Evolutionary conservation across 2,888 invertebrate genomes (phyloP).

Genomic region (Cylloceria caligata): DNA sequence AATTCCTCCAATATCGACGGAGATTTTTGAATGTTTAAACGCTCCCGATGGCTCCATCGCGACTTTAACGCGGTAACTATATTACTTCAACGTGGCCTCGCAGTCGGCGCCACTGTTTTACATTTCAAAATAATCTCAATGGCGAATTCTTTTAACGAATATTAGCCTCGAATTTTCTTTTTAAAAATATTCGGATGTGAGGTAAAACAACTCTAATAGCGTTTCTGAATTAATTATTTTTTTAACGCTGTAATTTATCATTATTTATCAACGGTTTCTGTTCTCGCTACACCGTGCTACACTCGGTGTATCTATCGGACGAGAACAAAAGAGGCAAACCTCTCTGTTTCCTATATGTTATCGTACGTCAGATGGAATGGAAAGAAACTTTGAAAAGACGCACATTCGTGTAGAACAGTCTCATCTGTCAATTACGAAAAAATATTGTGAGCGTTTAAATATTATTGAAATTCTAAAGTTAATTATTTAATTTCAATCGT

Average conservation of each 20-base stretch:
- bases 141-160: neutral
- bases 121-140: conserved; percentile 9
- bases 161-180: neutral
- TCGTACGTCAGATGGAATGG: too few relatives aligned
- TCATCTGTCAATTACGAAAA: too few relatives aligned
- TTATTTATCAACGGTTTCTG: neutral
- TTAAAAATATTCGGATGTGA: conserved; percentile 3
- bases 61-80: neutral
- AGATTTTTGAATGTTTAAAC: neutral
- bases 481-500: neutral
- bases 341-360: too few relatives aligned
- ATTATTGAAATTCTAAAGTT: neutral
- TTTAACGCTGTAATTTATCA: neutral
- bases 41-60: conserved; percentile 21
- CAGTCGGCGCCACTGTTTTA: neutral
- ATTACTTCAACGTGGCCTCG: neutral
- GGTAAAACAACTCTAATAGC: neutral
- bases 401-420: too few relatives aligned
- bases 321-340: too few relatives aligned
- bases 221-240: neutral
- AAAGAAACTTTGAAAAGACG: too few relatives aligned
- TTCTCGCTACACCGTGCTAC: neutral
- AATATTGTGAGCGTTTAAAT: too few relatives aligned
- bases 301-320: too few relatives aligned
- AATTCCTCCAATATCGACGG: conserved; percentile 24